Evolutionary conservation across 2,113 vertebrate genomes (phyloP).

Genomic region (Glaucomys volans): DNA sequence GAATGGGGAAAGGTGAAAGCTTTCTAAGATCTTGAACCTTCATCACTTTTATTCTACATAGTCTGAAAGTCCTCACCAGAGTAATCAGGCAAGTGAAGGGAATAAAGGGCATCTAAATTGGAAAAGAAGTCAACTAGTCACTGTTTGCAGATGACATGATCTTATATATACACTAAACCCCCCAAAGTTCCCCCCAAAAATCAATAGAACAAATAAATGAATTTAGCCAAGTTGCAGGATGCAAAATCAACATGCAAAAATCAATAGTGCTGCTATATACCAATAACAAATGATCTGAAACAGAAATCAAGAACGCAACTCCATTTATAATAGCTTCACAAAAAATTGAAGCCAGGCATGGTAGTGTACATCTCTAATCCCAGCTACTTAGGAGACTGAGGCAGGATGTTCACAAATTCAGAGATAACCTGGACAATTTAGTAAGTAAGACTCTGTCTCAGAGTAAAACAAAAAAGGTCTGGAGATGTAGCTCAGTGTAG

Average conservation of each 20-base stretch:
- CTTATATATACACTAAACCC: neutral
- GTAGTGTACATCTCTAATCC: no score
- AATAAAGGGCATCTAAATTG: neutral
- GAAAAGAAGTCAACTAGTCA: neutral
- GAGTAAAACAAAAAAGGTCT: neutral
- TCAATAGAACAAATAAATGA: neutral
- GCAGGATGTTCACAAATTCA: neutral
- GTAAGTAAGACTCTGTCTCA: neutral
- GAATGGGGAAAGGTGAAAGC: neutral
- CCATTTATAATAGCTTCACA: neutral
- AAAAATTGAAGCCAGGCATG: neutral
- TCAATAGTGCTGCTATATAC: neutral
- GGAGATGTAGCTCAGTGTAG: neutral
- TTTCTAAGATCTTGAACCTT: neutral
- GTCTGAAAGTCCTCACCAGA: neutral
- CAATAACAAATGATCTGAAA: neutral
- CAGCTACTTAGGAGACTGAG: neutral
- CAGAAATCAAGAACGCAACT: neutral
- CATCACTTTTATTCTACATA: neutral
- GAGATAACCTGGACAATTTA: neutral
- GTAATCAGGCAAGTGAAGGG: neutral
- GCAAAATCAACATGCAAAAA: neutral
- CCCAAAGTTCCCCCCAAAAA: neutral
- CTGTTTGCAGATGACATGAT: neutral
- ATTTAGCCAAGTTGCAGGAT: neutral